Evolutionary conservation across 2,888 invertebrate species (phyloP).

Genomic region (Temnothorax ravouxi): DNA sequence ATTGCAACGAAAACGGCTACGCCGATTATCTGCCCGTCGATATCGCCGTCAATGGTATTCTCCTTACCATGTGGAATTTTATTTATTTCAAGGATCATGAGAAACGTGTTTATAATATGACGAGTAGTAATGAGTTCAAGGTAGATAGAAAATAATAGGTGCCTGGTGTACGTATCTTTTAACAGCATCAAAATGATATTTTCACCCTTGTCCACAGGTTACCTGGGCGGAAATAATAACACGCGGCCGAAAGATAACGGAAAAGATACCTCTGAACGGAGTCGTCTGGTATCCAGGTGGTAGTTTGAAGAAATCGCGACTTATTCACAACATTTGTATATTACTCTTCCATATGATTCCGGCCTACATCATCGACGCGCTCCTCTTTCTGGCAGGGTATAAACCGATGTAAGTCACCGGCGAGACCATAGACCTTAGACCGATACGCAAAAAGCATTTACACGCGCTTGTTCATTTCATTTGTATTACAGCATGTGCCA

Average conservation of each 20-base stretch:
- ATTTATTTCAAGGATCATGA: slow-evolving; percentile 87
- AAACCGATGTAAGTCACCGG: slow-evolving; percentile 92
- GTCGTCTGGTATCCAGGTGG: slow-evolving; percentile 96
- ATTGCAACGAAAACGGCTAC: slow-evolving; percentile 92
- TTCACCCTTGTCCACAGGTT: slow-evolving; percentile 81
- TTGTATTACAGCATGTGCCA: slow-evolving; percentile 90
- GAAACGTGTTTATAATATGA: slow-evolving; percentile 90
- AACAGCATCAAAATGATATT: background rate
- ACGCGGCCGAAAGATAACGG: slow-evolving; percentile 92
- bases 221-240: slow-evolving; percentile 97
- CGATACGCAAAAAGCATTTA: background rate
- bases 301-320: slow-evolving; percentile 93
- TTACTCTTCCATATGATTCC: slow-evolving; percentile 96
- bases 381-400: slow-evolving; percentile 93
- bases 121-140: slow-evolving; percentile 93
- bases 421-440: background rate
- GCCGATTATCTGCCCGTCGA: slow-evolving; percentile 94
- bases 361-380: slow-evolving; percentile 93
- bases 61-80: slow-evolving; percentile 90
- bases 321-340: slow-evolving; percentile 93
- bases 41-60: slow-evolving; percentile 92
- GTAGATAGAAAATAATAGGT: slow-evolving; percentile 81
- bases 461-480: background rate
- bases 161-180: too few relatives aligned
- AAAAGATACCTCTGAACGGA: slow-evolving; percentile 94